Evolutionary conservation across 2,797 vertebrate genomes (phyloP), one percentile per base, ranked within the genome.

Genomic region (Gambusia yucatana): DNA sequence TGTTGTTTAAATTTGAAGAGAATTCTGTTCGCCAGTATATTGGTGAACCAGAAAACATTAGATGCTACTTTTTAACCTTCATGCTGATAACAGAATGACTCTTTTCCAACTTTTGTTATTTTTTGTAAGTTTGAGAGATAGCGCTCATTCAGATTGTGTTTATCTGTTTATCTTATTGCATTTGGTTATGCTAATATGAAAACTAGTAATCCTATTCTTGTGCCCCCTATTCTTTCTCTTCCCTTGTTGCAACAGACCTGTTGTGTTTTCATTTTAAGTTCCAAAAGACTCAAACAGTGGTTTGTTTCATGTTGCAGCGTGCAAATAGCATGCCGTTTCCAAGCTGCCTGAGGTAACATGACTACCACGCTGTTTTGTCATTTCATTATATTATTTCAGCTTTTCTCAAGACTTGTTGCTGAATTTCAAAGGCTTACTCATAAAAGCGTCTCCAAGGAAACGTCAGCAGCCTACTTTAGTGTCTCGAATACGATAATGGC

Each of bases 361-460:
- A 25, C 50, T 22, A 28, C 9, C 6, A 20, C 14, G 28, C 30
- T 61, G 5, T 48, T 57, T 16, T 2, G 28, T 50, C 59, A 3
- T 44, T 33, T 77, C 78, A 65, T 77, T 4, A 17, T n/a, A 47
- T n/a, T 39, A n/a, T 48, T 50, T 43, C 4, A 30, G 25, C 22
- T 20, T 63, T 16, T 39, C 30, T 48, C 3, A 41, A 41, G 14
- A 44, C 36, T 65, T 65, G 55, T 22, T 41, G 28, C 41, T 36
- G 57, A 77, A 43, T 33, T 48, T 39, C 22, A 36, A 44, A 71
- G 43, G 43, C 43, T 63, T 16, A 39, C 14, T 47, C 39, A 46
- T 39, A 16, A 78, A 47, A 22, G 8, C 30, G 22, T 63, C 43
- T 61, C 30, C 77, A 72, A 78, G 52, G 67, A 77, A 57, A 70